These are phyloP conservation scores for Tauraco hartlaubi DNA, from an alignment of 2,797 vertebrate genomes.

Conservation along the genomic window DNA sequence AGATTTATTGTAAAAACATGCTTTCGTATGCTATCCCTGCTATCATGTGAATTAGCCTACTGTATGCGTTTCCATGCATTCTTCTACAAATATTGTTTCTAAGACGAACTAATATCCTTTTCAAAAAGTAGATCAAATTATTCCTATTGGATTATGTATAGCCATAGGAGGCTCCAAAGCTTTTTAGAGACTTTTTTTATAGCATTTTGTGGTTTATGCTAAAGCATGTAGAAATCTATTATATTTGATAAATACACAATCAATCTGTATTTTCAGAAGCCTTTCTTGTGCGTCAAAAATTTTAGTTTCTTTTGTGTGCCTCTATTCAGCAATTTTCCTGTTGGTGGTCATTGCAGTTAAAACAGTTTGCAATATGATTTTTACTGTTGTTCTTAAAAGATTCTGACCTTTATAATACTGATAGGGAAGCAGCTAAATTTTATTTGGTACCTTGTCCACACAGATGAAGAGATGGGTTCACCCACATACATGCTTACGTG, in stretches of 20 bases:
- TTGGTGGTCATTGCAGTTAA: background rate
- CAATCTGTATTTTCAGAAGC: background rate
- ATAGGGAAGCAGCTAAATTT: background rate
- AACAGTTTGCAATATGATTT: background rate
- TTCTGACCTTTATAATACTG: background rate
- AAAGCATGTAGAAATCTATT: background rate
- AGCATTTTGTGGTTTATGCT: background rate
- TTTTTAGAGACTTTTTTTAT: background rate
- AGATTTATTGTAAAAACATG: background rate
- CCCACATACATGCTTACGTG: background rate
- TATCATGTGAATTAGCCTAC: background rate
- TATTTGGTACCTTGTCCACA: background rate
- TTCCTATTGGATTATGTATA: background rate
- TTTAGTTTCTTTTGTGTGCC: background rate
- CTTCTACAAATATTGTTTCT: background rate
- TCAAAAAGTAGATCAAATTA: background rate
- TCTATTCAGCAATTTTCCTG: background rate
- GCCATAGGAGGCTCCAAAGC: background rate
- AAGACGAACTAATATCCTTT: background rate
- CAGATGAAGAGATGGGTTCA: background rate
- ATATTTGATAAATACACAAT: background rate
- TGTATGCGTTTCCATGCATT: background rate
- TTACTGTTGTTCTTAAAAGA: background rate
- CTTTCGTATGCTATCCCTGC: background rate
- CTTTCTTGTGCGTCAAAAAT: background rate